These are phyloP conservation scores for Bryconaethiops microstoma DNA, from an alignment of 2,797 vertebrate species.

Conservation along the genomic window DNA sequence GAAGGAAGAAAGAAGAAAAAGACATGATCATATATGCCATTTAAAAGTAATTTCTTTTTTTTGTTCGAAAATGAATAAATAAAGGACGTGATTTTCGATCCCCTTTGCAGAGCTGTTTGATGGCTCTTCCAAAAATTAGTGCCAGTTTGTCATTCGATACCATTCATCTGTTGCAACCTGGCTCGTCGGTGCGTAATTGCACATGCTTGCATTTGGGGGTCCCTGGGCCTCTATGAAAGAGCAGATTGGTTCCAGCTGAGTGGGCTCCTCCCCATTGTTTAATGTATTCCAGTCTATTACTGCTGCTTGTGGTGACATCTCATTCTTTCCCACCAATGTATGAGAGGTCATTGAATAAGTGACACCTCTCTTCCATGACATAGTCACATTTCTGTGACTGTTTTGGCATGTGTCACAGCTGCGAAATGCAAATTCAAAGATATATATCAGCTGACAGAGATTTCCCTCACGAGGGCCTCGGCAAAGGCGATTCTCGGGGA, in stretches of 20 bases:
- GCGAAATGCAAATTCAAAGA: slow-evolving; percentile 74
- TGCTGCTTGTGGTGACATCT: slow-evolving; percentile 78
- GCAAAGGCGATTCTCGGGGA: slow-evolving; percentile 75
- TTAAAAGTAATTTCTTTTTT: background rate
- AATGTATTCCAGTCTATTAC: slow-evolving; percentile 83
- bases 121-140: slow-evolving; percentile 41
- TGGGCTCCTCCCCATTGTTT: slow-evolving; percentile 75
- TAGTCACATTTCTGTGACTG: slow-evolving; percentile 78
- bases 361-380: slow-evolving; percentile 78
- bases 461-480: slow-evolving; percentile 68
- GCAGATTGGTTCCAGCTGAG: slow-evolving; percentile 75
- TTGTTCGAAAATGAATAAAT: slow-evolving; percentile 19
- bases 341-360: slow-evolving; percentile 80
- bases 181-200: slow-evolving; percentile 62
- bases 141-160: slow-evolving; percentile 23
- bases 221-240: slow-evolving; percentile 71
- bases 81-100: slow-evolving; percentile 1
- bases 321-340: slow-evolving; percentile 78
- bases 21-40: background rate
- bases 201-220: slow-evolving; percentile 61
- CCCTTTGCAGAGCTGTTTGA: slow-evolving; percentile 25
- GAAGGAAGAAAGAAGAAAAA: background rate
- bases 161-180: slow-evolving; percentile 52
- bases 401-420: slow-evolving; percentile 79
- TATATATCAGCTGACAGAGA: slow-evolving; percentile 80